Base-by-base conservation (phyloP, 1,140 invertebrate species). In the Atta texana region DNA sequence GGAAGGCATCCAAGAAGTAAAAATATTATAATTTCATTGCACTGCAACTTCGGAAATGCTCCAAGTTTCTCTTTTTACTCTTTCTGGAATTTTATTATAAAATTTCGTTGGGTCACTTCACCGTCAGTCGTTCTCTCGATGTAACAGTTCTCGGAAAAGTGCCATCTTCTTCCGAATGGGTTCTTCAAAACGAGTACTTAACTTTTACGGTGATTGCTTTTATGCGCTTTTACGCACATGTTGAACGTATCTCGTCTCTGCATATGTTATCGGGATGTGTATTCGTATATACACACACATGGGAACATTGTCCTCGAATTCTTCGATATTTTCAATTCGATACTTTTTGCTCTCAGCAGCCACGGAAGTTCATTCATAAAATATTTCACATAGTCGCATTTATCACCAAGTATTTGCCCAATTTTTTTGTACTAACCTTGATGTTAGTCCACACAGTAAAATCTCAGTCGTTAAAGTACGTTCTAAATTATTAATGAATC, bases 211-310 rank as follows among this genome's bases (percentile, higher is more conserved):
- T n/a, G 24, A 55, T 44, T 28, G 68, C 49, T 59, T 77, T 85
- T 69, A 74, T 28, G 28, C 63, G 49, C 6, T 61, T n/a, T 57
- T 49, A 75, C 71, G 24, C 85, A 51, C 59, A 12, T 49, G 18
- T 51, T 21, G n/a, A 24, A 31, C 12, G 39, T 16, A 39, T 69
- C 34, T 57, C 12, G 16, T 18, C 5, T 74, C 49, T 18, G 63
- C 49, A 49, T 68, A 49, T 81, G 44, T 53, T 77, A 55, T 14
- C 31, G 63, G 12, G 39, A 85, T 49, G 63, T 44, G 63, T 88
- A 88, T 78, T 71, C 66, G 64, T 39, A 68, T 77, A 76, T 55
- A 8, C 66, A 69, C 51, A 16, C 66, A 61, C 34, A 66, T 49
- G 53, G 18, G 28, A 72, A 10, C n/a, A 51, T 44, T 44, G 31